Percentiles rank a stretch among this genome's conserved stretches.
phyloP scores from a whole-genome alignment of 2,888 invertebrate species.

The Limenitis camilla region DNA sequence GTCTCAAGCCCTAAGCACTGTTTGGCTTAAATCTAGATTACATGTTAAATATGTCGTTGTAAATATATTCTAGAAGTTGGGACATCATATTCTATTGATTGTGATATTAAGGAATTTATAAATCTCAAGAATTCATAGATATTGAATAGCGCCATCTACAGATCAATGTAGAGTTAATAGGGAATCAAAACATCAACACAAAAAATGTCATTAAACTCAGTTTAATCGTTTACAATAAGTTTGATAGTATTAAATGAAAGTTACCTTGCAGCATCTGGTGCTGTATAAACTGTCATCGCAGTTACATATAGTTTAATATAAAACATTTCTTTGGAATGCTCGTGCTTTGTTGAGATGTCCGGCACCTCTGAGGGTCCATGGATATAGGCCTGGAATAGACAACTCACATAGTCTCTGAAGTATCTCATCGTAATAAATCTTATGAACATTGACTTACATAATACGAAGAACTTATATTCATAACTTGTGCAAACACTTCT shows the following conservation, averaged over 20 bases:
- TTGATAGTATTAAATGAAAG: slow-evolving; percentile 11
- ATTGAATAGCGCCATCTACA: no score
- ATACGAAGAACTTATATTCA: slow-evolving; percentile 79
- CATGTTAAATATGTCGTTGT: no score
- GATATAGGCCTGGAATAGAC: slow-evolving; percentile 67
- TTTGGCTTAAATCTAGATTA: no score
- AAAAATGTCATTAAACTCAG: no score
- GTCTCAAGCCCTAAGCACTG: no score
- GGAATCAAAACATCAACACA: no score
- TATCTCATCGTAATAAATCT: not conserved
- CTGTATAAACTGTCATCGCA: slow-evolving; percentile 75
- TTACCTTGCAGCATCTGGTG: slow-evolving; percentile 71
- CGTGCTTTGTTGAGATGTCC: slow-evolving; percentile 76
- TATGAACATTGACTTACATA: slow-evolving; percentile 61
- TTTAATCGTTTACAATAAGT: no score
- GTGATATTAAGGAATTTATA: no score
- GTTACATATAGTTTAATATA: slow-evolving; percentile 77
- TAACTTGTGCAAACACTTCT: slow-evolving; percentile 83
- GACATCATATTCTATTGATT: no score
- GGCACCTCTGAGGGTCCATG: slow-evolving; percentile 81
- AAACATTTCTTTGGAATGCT: slow-evolving; percentile 65
- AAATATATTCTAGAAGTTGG: no score
- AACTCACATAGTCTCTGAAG: not conserved
- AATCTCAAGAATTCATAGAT: no score
- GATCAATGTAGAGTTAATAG: no score